Base-by-base conservation (phyloP, 2,888 invertebrate genomes). In the Drepana falcataria region DNA sequence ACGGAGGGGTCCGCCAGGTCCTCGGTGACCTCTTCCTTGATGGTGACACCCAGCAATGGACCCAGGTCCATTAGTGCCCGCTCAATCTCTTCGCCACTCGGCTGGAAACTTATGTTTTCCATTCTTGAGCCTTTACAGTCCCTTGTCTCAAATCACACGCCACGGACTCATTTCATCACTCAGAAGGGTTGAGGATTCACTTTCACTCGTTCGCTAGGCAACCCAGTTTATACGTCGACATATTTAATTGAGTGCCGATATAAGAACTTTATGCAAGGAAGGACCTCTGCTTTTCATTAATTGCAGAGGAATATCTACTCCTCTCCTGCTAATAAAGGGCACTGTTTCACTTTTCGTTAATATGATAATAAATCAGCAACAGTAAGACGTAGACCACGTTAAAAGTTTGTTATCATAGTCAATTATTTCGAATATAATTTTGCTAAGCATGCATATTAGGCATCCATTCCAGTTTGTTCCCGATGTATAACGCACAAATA, bases 61-160 rank as follows among this genome's bases (percentile, higher is more conserved):
- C 82, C 86, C 57, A 91, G 77, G 69, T 91, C 91, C 87, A 91
- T 85, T 59, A 91, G 79, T 56, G 89, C 90, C 56, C 86, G 83
- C 77, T 91, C 91, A 55, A 91, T 86, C 60, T 91, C 91, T 63
- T 90, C 91, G 56, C 85, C 87, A 59, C 83, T 81, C 61, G 82
- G 71, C 62, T 83, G 79, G 71, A 86, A 87, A 67, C 77, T 78
- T 57, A 82, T 77, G 81, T 79, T 86, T 66, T 90, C 90, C 91
- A 91, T 90, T 68, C 35, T 61, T 60, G 63, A 66, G 57, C 59
- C 60, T 74, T 64, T 59, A 59, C 55, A 59, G 58, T 58, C 60
- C 62, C 66, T 67, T 68, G 62, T 58, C 62, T 64, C 69, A 75
- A 70, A 74, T 73, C 66, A 72, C 66, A 65, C 65, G 63, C 58